Conservation (phyloP, 2,113 vertebrate genomes). For the Aythya baeri region DNA sequence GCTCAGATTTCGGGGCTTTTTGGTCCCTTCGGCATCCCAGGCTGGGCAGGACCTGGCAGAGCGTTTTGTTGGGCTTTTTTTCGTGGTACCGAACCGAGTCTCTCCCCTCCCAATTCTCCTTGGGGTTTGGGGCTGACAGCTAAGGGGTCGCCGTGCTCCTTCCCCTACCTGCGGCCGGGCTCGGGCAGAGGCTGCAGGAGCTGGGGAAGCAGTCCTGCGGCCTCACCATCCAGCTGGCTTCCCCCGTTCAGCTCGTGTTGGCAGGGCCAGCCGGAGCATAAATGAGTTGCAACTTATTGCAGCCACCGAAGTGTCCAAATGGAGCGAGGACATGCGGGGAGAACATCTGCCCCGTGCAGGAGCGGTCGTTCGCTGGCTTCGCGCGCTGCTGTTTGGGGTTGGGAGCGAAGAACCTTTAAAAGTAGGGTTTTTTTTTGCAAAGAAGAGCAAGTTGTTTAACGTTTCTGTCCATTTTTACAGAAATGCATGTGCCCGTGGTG, state of each 20-base stretch:
- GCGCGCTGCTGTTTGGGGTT: neutral
- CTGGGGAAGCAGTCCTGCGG: neutral
- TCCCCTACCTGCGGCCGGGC: neutral
- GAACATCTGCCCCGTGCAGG: constrained; percentile 35
- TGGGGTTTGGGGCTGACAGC: neutral
- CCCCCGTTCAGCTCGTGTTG: neutral
- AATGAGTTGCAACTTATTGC: constrained; percentile 43
- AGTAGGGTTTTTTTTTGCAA: neutral
- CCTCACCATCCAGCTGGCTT: neutral
- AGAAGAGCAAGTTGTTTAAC: neutral
- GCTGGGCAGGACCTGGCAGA: neutral
- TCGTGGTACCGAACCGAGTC: neutral
- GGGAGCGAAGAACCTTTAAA: neutral
- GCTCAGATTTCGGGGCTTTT: neutral
- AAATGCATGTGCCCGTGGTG: neutral
- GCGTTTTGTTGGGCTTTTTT: neutral
- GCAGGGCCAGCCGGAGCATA: neutral
- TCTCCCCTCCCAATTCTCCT: neutral
- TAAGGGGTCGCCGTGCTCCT: neutral
- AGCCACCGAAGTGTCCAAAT: constrained; percentile 47
- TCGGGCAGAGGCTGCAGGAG: neutral
- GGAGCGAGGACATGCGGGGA: neutral
- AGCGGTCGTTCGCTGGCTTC: constrained; percentile 36
- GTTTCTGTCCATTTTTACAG: neutral
- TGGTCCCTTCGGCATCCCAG: rapidly evolving